Conservation (phyloP, 2,113 vertebrate species). For the Prionailurus bengalensis region DNA sequence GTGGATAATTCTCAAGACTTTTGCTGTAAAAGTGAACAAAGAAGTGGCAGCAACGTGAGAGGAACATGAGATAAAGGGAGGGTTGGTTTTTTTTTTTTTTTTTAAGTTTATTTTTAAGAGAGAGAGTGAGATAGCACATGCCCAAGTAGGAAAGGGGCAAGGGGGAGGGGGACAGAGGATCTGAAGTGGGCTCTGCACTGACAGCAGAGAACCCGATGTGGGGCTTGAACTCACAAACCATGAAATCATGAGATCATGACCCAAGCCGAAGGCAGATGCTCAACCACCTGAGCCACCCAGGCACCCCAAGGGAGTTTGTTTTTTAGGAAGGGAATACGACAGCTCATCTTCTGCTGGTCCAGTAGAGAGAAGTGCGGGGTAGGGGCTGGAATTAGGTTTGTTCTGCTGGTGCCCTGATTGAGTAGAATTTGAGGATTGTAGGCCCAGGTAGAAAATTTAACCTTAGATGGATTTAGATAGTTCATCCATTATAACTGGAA, state of each 20-base stretch:
- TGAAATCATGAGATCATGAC: too few relatives aligned
- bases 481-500: neutral
- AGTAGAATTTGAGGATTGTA: neutral
- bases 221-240: too few relatives aligned
- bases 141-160: too few relatives aligned
- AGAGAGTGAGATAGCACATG: too few relatives aligned
- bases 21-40: neutral
- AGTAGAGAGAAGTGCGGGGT: neutral
- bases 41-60: neutral
- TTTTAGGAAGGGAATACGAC: neutral
- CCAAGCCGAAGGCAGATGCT: too few relatives aligned
- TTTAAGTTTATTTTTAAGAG: too few relatives aligned
- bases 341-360: neutral
- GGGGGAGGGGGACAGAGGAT: too few relatives aligned
- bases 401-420: neutral
- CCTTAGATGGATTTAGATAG: neutral
- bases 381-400: constrained; percentile 7
- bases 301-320: neutral
- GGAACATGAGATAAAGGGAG: neutral
- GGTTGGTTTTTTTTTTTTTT: neutral
- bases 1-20: neutral
- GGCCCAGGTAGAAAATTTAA: neutral
- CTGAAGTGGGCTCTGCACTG: too few relatives aligned
- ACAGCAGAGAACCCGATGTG: too few relatives aligned
- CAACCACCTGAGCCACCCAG: too few relatives aligned